These are phyloP conservation scores for Polydrusus pterygomalis DNA, from an alignment of 2,888 invertebrate species.

Conservation along the genomic window DNA sequence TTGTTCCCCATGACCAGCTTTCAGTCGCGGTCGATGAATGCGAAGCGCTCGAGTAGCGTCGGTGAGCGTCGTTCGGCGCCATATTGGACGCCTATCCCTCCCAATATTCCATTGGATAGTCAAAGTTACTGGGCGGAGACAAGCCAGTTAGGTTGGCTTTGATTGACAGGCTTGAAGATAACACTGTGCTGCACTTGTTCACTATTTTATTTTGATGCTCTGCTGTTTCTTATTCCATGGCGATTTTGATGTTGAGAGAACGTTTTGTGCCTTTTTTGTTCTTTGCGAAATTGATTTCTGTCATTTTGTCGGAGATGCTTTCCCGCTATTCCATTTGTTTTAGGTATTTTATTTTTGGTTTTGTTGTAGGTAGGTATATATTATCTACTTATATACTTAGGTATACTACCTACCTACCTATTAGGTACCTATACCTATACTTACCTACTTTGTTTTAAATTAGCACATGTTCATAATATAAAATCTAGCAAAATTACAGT, in stretches of 20 bases:
- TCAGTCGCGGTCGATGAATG: conserved; percentile 58
- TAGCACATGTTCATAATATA: conserved; percentile 1
- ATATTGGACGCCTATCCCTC: conserved; percentile 69
- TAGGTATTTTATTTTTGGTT: conserved; percentile 28
- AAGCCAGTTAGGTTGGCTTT: conserved; percentile 61
- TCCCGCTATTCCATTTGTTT: conserved; percentile 24
- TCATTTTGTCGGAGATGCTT: conserved; percentile 40
- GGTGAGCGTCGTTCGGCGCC: conserved; percentile 66
- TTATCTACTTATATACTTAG: too few relatives aligned
- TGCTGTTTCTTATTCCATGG: conserved; percentile 59
- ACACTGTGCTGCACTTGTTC: conserved; percentile 63
- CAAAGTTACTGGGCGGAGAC: conserved; percentile 41
- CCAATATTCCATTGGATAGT: conserved; percentile 54
- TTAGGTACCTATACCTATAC: too few relatives aligned
- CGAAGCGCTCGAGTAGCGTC: conserved; percentile 58
- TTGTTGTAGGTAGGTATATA: too few relatives aligned
- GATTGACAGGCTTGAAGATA: conserved; percentile 66
- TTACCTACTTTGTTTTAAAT: background rate
- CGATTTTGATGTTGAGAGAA: conserved; percentile 58
- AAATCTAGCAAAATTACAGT: too few relatives aligned
- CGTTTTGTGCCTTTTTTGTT: conserved; percentile 45
- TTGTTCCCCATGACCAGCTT: conserved; percentile 51
- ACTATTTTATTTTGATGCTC: conserved; percentile 65
- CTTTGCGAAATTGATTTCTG: conserved; percentile 58
- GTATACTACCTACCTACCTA: too few relatives aligned